Evolutionary conservation across 2,888 invertebrate genomes (phyloP).

Genomic region (Peribatodes rhomboidaria): DNA sequence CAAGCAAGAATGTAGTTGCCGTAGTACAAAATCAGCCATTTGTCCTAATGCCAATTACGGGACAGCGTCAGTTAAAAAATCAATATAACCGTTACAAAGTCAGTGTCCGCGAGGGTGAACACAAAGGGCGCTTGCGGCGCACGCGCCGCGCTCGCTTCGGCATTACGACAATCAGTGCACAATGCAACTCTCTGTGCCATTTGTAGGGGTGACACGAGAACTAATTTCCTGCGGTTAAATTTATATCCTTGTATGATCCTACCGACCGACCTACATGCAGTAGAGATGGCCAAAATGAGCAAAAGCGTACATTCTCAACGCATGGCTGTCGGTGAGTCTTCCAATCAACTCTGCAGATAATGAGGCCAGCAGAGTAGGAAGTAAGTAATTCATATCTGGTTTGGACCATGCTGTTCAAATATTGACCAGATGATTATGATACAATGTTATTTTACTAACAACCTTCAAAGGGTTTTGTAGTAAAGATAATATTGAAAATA

Average conservation of each 20-base stretch:
- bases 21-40: slow-evolving; percentile 12
- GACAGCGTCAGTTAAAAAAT: slow-evolving; percentile 84
- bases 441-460: not conserved
- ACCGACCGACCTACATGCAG: not conserved
- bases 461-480: not conserved
- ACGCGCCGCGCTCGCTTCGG: slow-evolving; percentile 69
- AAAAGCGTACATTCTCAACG: too few relatives aligned
- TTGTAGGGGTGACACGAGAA: slow-evolving; percentile 60
- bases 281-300: too few relatives aligned
- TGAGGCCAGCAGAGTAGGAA: not conserved
- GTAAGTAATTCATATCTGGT: not conserved
- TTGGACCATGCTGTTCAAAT: not conserved
- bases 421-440: not conserved
- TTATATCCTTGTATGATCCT: not conserved
- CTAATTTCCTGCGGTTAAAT: slow-evolving; percentile 46
- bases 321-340: not conserved
- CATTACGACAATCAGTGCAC: slow-evolving; percentile 69
- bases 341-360: not conserved
- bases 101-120: slow-evolving; percentile 79
- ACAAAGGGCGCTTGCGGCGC: slow-evolving; percentile 72
- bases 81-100: slow-evolving; percentile 81
- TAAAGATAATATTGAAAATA: not conserved
- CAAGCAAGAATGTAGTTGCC: not conserved
- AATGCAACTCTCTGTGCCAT: slow-evolving; percentile 64
- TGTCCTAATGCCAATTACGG: slow-evolving; percentile 39